phyloP scores from a whole-genome alignment of 2,113 vertebrate genomes.

The Platysternon megacephalum region DNA sequence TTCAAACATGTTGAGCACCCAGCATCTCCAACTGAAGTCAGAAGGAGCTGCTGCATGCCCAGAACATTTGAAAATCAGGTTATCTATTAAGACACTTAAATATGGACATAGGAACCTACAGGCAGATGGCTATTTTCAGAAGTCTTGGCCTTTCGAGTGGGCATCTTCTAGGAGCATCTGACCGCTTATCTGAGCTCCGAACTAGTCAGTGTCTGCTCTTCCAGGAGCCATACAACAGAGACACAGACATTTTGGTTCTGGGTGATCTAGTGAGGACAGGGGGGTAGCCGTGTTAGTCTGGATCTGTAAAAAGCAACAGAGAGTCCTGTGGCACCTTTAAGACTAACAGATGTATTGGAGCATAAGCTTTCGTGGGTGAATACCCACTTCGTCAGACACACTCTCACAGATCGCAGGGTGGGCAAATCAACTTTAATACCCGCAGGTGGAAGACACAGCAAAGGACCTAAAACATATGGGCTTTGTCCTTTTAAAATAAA shows the following conservation, averaged over 20 bases:
- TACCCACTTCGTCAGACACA: no score
- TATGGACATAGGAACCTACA: not conserved
- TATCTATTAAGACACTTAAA: not conserved
- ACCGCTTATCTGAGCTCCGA: not conserved
- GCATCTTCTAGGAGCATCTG: rapidly evolving
- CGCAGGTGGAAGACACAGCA: not conserved
- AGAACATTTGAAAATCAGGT: not conserved
- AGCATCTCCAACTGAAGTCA: not conserved
- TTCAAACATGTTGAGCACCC: not conserved
- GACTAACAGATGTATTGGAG: no score
- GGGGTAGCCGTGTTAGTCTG: no score
- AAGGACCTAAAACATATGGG: not conserved
- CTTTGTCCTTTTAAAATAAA: not conserved
- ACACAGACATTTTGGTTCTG: not conserved
- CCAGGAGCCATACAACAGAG: not conserved
- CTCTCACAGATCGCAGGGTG: not conserved
- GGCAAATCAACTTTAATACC: not conserved
- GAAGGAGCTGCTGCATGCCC: not conserved
- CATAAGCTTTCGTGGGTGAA: no score
- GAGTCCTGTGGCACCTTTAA: no score
- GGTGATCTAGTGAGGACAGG: not conserved
- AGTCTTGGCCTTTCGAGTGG: rapidly evolving
- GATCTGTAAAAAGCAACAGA: no score
- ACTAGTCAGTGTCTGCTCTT: not conserved
- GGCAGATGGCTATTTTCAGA: not conserved